Evolutionary conservation across 1,140 invertebrate genomes (phyloP).

Genomic region (Sinella curviseta): DNA sequence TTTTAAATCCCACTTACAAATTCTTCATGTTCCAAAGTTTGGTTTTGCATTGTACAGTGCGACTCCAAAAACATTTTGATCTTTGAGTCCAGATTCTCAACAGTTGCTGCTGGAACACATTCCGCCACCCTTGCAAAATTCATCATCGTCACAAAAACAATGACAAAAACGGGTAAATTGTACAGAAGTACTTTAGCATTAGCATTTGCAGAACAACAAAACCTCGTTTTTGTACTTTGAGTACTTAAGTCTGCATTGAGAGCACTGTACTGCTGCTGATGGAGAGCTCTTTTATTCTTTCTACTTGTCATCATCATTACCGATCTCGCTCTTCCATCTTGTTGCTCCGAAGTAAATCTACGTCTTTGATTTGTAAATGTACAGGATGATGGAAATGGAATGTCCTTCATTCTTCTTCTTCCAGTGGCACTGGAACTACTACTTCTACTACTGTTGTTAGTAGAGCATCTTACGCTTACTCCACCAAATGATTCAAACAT

Average conservation of each 20-base stretch:
- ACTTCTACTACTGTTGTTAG: too few relatives aligned
- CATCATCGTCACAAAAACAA: constrained; percentile 6
- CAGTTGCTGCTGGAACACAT: background rate
- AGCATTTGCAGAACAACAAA: too few relatives aligned
- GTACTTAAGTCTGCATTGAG: background rate
- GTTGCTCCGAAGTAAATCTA: too few relatives aligned
- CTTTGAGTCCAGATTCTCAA: constrained; percentile 14
- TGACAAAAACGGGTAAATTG: background rate
- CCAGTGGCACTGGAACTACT: too few relatives aligned
- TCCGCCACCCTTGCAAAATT: background rate
- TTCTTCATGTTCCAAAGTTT: constrained; percentile 32
- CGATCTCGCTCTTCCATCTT: too few relatives aligned
- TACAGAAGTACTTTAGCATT: background rate
- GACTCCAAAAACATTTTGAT: constrained; percentile 29
- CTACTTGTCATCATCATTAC: too few relatives aligned
- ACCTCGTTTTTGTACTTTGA: background rate
- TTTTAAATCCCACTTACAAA: constrained; percentile 23
- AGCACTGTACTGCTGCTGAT: background rate
- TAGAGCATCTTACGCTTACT: too few relatives aligned
- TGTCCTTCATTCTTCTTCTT: too few relatives aligned
- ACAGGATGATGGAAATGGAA: too few relatives aligned
- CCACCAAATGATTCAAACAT: too few relatives aligned
- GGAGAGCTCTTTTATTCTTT: too few relatives aligned
- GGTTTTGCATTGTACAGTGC: constrained; percentile 30
- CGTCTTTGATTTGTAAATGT: too few relatives aligned